Base-by-base conservation (phyloP, 2,888 invertebrate species). In the Taenaris catops region DNA sequence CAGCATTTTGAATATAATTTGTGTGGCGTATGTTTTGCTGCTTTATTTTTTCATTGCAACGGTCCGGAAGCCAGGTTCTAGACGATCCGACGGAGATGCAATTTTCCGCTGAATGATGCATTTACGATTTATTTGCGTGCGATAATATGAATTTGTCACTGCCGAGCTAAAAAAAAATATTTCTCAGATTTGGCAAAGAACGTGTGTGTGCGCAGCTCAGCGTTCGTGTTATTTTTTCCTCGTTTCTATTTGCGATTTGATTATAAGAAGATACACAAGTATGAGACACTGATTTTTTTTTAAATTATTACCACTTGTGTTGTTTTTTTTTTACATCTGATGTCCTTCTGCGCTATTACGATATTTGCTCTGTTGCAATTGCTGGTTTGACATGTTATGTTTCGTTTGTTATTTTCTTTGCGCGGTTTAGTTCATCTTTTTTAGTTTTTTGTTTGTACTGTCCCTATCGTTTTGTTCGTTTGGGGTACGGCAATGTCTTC, bases 21-120 rank as follows among this genome's bases (percentile, higher is more conserved):
- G 58, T 69, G 65, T 67, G 68, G 70, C 68, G 63, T 74, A 80
- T 83, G 55, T 71, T 81, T 83, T 84, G 84, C 80, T 65, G 84
- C 83, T 83, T 81, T 63, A 56, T 74, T 69, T 75, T 74, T 73
- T 38, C 72, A 70, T 58, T 61, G 70, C 70, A 61, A 58, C 47
- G 46, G 32, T 25, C 41, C 39, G 29, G 41, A 39, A 26, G 44
- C 26, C 33, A 40, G 25, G 38, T 31, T 34, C 19, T 21, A 5
- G 26, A 25, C 44, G 11, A 43, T 40, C 36, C 28, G 21, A 43
- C 35, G 50, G 67, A 68, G 41, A 27, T 29, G 47, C 37, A 39
- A 42, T 33, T 38, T 46, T 43, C 24, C 21, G 41, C 44, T 35
- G 21, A 44, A 34, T 74, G 59, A 65, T 70, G 83, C 81, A 73